A percentile compares a stretch with the other conserved stretches of the same genome.
Evolutionary conservation across 2,113 vertebrate species (phyloP).

Genomic region (Clinocottus analis): DNA sequence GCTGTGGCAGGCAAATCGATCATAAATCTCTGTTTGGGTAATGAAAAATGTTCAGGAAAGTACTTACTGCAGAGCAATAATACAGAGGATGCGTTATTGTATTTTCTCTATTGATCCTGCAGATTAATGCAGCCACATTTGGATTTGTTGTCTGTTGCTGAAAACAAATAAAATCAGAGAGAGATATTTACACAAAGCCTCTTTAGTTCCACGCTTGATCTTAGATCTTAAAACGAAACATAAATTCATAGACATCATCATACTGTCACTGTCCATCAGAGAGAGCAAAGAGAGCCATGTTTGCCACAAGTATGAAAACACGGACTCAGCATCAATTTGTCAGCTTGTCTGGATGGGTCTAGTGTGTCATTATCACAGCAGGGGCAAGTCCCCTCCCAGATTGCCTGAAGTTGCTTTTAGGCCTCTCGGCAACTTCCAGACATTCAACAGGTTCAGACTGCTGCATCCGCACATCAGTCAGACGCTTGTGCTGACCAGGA

Average conservation of each 20-base stretch:
- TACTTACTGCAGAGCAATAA: constrained; percentile 56
- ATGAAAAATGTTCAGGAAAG: constrained; percentile 63
- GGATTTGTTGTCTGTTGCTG: constrained; percentile 46
- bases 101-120: constrained; percentile 63
- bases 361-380: constrained; percentile 71
- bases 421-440: constrained; percentile 42
- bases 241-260: constrained; percentile 36
- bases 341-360: constrained; percentile 64
- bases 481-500: constrained; percentile 48
- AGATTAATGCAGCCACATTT: constrained; percentile 53
- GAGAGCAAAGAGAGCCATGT: constrained; percentile 1
- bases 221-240: constrained; percentile 52
- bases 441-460: constrained; percentile 53
- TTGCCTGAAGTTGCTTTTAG: constrained; percentile 55
- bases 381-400: constrained; percentile 60
- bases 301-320: constrained; percentile 57
- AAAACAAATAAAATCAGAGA: constrained; percentile 59
- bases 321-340: constrained; percentile 63
- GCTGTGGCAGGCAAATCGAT: constrained; percentile 52
- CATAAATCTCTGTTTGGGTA: constrained; percentile 58
- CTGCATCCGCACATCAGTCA: constrained; percentile 31
- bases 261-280: constrained; percentile 35
- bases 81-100: constrained; percentile 55
- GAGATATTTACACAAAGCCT: constrained; percentile 37
- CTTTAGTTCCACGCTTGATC: constrained; percentile 25